Base-by-base conservation (phyloP, 2,113 vertebrate genomes). In the Prolemur simus region DNA sequence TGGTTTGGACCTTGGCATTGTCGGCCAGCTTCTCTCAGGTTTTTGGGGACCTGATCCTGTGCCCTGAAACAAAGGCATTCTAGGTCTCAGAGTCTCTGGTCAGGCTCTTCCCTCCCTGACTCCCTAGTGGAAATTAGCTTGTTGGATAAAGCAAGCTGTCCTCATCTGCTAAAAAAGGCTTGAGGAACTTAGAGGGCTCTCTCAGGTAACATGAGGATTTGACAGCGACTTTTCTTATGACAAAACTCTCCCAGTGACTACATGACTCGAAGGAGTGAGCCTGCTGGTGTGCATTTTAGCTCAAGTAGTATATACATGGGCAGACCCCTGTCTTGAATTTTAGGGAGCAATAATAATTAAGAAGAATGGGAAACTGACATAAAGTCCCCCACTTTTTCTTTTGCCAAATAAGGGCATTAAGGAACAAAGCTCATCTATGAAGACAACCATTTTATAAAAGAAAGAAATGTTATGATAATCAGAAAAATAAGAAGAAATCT, bases 231-330 rank as follows among this genome's bases (percentile, higher is more conserved):
- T 54, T 91, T 39, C 17, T 82, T 66, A 93, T 9, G 74, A 45
- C 45, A 80, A 68, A 64, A n/a, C 27, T 10, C 60, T 76, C 73
- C 32, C 10, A 68, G 76, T 37, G 4, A 63, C 60, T 42, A 18
- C 29, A 12, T 21, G 58, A 73, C 58, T 81, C 73, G 68, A 15
- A 81, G 32, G 11, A 80, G 20, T 76, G 39, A 80, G 15, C 49
- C 45, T n/a, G 13, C 6, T 2, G 49, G 25, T 39, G 18, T 18
- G 29, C 42, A n/a, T 42, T 81, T 91, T 6, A 82, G 34, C n/a
- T 1, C 42, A 76, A 66, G n/a, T 1, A 8, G 25, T n/a, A 17
- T 32, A 17, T 0, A 0, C 15, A 66, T 0, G 0, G 13, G 18
- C 8, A 64, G 49, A 58, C 34, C 10, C 20, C 15, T n/a, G 52